phyloP scores from a whole-genome alignment of 2,888 invertebrate genomes.

The Ophion ventricosus region DNA sequence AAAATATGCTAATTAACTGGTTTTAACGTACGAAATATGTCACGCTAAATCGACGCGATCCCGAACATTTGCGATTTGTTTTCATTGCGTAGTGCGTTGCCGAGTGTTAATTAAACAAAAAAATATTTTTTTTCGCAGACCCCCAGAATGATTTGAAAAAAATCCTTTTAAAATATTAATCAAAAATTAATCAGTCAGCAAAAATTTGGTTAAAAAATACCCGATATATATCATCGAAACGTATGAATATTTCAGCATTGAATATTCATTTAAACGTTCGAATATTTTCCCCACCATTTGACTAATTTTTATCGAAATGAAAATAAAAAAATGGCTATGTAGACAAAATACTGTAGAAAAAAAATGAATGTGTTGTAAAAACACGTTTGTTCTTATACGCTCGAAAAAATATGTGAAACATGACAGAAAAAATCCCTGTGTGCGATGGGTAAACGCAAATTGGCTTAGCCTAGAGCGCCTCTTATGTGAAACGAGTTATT shows the following conservation, averaged over 20 bases:
- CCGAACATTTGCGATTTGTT: neutral
- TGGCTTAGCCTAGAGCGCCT: neutral
- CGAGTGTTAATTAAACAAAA: neutral
- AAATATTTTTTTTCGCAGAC: no score
- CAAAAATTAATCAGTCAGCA: neutral
- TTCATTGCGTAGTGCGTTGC: neutral
- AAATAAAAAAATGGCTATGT: no score
- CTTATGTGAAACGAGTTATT: neutral
- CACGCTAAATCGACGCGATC: neutral
- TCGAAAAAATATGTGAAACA: no score
- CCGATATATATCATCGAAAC: neutral
- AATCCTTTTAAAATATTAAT: neutral
- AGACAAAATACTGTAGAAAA: no score
- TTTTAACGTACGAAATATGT: neutral
- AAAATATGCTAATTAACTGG: constrained; percentile 12
- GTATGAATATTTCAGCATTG: no score
- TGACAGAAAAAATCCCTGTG: no score
- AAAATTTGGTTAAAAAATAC: neutral
- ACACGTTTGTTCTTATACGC: no score
- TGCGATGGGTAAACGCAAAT: neutral
- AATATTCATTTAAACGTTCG: no score
- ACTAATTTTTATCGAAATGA: no score
- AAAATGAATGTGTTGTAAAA: no score
- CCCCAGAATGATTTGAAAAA: neutral
- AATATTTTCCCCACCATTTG: no score